Base-by-base conservation (phyloP, 1,140 invertebrate species). In the Phortica variegata region DNA sequence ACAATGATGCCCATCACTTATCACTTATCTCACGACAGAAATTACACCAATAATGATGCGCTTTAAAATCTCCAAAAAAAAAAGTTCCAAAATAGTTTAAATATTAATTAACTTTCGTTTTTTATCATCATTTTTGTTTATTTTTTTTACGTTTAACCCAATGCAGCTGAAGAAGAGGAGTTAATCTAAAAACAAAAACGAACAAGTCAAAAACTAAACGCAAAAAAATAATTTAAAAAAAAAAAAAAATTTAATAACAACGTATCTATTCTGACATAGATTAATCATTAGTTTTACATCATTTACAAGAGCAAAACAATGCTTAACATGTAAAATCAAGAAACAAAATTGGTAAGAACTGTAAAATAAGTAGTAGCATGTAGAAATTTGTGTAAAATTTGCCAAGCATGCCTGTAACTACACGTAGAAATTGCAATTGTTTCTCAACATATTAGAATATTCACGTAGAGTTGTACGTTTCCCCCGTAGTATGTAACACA, bases 131-230 rank as follows among this genome's bases (percentile, higher is more conserved):
- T 54, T 45, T 34, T 58, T 58, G 5, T 58, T 31, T 58, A 23
- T 53, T 58, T 58, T 65, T 52, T 65, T 68, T 68, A 63, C 60
- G 63, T 68, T 56, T 68, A 53, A 60, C 47, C 49, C 48, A 52
- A 49, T 49, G 54, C 63, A 68, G 63, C 63, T 62, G 63, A 68
- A 57, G 63, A 18, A 68, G 63, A 68, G 54, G 63, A 68, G 44
- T 45, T 60, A 58, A 60, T 60, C 49, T 68, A 68, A 63, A 53
- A 56, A 26, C 21, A 45, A 52, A 53, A 31, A 3, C 3, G 32
- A 47, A 50, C 13, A 15, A 46, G 31, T 26, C 21, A 23, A 29
- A 47, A 47, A 49, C 17, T 37, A 55, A 45, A 46, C 19, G 54
- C 19, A 45, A 36, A 62, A 41, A 47, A 40, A 23, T 49, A 48